phyloP scores from a whole-genome alignment of 2,797 vertebrate genomes.

The Pelochelys cantorii region DNA sequence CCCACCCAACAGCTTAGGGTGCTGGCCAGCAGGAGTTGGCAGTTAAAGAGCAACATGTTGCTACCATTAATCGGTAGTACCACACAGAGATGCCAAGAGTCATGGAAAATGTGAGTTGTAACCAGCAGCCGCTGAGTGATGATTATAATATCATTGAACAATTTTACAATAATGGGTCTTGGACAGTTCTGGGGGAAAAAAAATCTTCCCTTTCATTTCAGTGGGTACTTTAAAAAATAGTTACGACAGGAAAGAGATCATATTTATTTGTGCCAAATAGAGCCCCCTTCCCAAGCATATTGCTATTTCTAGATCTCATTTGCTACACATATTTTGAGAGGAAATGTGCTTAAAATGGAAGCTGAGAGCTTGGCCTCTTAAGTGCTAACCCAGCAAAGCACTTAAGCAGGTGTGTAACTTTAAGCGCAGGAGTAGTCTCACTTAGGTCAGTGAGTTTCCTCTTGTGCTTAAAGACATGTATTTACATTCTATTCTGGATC shows the following conservation, averaged over 20 bases:
- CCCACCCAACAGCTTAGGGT: slow-evolving; percentile 46
- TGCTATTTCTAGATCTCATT: neutral
- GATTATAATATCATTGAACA: slow-evolving; percentile 42
- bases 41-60: slow-evolving; percentile 54
- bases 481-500: neutral
- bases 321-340: neutral
- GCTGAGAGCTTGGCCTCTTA: neutral
- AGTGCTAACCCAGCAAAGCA: neutral
- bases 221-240: neutral
- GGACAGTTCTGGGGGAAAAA: slow-evolving; percentile 18
- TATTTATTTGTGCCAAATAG: neutral
- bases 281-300: neutral
- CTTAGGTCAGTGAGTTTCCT: neutral
- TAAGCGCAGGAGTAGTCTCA: neutral
- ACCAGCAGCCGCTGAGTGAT: slow-evolving; percentile 51
- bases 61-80: slow-evolving; percentile 39
- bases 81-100: slow-evolving; percentile 51
- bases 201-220: slow-evolving; percentile 19
- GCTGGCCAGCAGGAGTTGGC: slow-evolving; percentile 66
- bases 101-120: slow-evolving; percentile 44
- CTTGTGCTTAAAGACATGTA: neutral
- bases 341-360: neutral
- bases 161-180: slow-evolving; percentile 44
- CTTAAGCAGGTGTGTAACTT: neutral
- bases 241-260: neutral